Base-by-base conservation (phyloP, 1,140 invertebrate genomes). In the Drepana arcuata region DNA sequence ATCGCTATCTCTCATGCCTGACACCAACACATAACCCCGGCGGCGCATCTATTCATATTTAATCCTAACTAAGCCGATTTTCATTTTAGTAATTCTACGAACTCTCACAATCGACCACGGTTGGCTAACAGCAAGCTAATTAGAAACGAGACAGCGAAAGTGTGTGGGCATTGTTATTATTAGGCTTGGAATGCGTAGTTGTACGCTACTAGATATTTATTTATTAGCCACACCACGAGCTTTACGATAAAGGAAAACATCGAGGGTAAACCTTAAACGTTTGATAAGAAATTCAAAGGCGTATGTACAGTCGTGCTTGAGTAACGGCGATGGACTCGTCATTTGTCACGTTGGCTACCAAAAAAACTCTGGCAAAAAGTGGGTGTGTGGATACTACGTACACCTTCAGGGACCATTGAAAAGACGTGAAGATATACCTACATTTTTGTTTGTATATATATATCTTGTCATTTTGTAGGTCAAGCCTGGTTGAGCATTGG, bases 51-150 rank as follows among this genome's bases (percentile, higher is more conserved):
- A 57, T 54, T 57, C 48, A 56, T 60, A 54, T 60, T 66, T 54
- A 59, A 59, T 54, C 49, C 52, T 49, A 30, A 51, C 47, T 59
- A 57, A 66, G 48, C 48, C 48, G 56, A 60, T 55, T 63, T 60
- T 57, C 56, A 63, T 66, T 63, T 63, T 35, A 41, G 47, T 62
- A 62, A 66, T 58, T 47, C 48, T 27, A 36, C 27, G 27, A 59
- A 55, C 49, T 50, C 42, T 45, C 42, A 38, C 41, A 43, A 50
- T 48, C 45, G 52, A 51, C 48, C 46, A 40, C 32, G 25, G 16
- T 28, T 28, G 31, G 33, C 41, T 41, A 13, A 41, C 41, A 37
- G 33, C 25, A 30, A 18, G 28, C 36, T 56, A 46, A 59, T 59
- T 56, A 56, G 16, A 39, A 14, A 18, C 28, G 27, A 31, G 28